Percentiles rank a stretch among this genome's conserved stretches.
phyloP scores from a whole-genome alignment of 2,888 invertebrate genomes.

The Eutolmus rufibarbis region DNA sequence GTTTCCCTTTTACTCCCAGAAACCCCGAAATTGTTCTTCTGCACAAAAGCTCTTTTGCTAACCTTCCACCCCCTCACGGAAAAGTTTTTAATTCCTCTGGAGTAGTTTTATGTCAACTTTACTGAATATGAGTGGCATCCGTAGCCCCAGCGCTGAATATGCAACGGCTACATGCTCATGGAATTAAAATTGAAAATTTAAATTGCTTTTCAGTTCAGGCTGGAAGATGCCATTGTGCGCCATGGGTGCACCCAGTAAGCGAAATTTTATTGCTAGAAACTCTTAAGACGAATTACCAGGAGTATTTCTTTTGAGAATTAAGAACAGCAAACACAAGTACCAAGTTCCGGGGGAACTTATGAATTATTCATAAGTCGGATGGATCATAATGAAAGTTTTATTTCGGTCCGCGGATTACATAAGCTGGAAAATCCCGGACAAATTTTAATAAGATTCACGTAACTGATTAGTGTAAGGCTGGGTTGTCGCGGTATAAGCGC shows the following conservation, averaged over 20 bases:
- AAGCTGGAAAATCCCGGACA: background rate
- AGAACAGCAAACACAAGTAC: background rate
- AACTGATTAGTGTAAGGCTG: background rate
- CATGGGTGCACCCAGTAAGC: background rate
- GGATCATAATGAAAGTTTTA: slow-evolving; percentile 13
- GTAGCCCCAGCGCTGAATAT: background rate
- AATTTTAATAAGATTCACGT: background rate
- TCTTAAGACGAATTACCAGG: background rate
- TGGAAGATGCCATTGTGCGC: background rate
- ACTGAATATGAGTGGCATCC: background rate
- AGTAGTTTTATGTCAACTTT: background rate
- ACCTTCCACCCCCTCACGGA: background rate
- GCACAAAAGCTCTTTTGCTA: background rate
- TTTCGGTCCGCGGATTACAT: slow-evolving; percentile 7
- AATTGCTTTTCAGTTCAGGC: background rate
- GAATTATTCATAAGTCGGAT: slow-evolving; percentile 17
- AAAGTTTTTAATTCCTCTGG: background rate
- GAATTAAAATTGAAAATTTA: slow-evolving; percentile 13
- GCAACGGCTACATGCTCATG: background rate
- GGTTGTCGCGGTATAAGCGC: background rate
- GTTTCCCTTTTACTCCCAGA: background rate
- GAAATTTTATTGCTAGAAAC: background rate
- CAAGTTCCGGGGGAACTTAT: background rate
- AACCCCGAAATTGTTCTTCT: background rate
- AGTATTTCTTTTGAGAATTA: background rate